A percentile compares a stretch with the other conserved stretches of the same genome.
Evolutionary conservation across 35 echinoderm and acorn worm genomes (phyloP).

Genomic region (Strongylocentrotus purpuratus): DNA sequence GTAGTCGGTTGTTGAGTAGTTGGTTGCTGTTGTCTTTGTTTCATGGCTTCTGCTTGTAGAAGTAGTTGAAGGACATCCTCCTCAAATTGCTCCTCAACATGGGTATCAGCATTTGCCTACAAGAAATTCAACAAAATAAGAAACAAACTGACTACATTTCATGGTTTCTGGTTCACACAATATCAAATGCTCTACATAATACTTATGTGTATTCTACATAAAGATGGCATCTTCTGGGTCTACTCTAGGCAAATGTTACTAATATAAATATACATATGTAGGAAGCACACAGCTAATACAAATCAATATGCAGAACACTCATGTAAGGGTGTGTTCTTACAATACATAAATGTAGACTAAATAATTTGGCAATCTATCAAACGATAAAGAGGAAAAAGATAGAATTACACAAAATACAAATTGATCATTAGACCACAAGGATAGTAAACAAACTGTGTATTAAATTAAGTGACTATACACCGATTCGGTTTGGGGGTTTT

Average conservation of each 20-base stretch:
- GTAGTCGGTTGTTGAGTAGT: neutral
- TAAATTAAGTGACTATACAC: too few species aligned
- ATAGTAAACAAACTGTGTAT: too few species aligned
- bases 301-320: too few species aligned
- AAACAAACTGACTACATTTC: neutral
- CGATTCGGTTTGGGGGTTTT: too few species aligned
- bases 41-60: neutral
- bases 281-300: neutral
- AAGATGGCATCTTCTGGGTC: too few species aligned
- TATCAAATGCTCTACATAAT: neutral
- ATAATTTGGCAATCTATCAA: too few species aligned
- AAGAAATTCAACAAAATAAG: neutral
- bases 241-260: neutral
- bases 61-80: neutral
- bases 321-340: too few species aligned
- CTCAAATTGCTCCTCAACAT: neutral
- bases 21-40: neutral
- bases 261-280: neutral
- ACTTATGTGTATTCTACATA: neutral
- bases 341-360: too few species aligned
- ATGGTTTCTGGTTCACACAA: neutral
- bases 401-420: too few species aligned
- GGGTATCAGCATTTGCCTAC: neutral
- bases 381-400: too few species aligned
- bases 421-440: too few species aligned